Evolutionary conservation across 1,140 invertebrate genomes (phyloP).

Genomic region (Choristoneura fumiferana): DNA sequence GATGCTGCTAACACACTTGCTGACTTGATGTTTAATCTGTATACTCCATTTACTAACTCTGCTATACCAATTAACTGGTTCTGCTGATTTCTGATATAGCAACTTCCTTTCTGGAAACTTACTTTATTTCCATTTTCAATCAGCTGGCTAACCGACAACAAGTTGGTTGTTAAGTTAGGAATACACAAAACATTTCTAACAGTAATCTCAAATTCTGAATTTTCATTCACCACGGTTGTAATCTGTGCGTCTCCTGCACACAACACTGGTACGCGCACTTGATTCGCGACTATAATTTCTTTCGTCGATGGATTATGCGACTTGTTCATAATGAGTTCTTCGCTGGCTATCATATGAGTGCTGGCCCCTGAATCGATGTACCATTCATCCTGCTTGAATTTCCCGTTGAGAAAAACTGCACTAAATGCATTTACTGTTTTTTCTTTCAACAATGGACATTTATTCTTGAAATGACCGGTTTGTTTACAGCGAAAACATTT

Average conservation of each 20-base stretch:
- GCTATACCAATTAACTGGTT: conserved; percentile 21
- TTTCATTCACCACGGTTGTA: not conserved
- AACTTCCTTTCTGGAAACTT: conserved; percentile 22
- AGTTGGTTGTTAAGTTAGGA: conserved; percentile 37
- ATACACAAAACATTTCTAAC: conserved; percentile 21
- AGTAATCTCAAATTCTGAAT: not conserved
- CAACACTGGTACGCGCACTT: not conserved
- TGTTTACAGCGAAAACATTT: no score
- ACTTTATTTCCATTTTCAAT: conserved; percentile 40
- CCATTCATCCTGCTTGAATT: no score
- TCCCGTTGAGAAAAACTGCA: not conserved
- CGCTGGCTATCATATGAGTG: not conserved
- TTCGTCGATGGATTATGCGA: not conserved
- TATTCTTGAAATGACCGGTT: no score
- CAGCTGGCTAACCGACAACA: conserved; percentile 39
- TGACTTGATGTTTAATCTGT: conserved; percentile 20
- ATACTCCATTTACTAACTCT: conserved; percentile 24
- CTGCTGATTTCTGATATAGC: conserved; percentile 32
- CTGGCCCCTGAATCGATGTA: no score
- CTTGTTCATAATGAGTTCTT: not conserved
- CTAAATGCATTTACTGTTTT: not conserved
- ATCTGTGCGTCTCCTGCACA: not conserved
- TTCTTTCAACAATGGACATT: no score
- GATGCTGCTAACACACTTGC: conserved; percentile 6
- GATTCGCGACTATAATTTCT: not conserved